Percentiles rank a stretch among this genome's conserved stretches.
Evolutionary conservation across 2,888 invertebrate species (phyloP).

Genomic region (Imbricaverruca yamaguchii): DNA sequence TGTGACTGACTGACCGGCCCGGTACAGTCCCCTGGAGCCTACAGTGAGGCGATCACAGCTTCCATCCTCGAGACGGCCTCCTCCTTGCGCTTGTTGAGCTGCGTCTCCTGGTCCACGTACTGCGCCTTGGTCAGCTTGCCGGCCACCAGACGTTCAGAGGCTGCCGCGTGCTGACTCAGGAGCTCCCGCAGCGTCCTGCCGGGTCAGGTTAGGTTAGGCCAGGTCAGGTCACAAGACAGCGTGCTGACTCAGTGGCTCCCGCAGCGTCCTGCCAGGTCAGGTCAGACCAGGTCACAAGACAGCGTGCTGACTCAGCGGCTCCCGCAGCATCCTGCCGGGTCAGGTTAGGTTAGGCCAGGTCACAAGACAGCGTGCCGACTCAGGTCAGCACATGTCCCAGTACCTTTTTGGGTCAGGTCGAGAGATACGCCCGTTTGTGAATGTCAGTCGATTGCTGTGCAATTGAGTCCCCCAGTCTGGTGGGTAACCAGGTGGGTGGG

Average conservation of each 20-base stretch:
- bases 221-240: slow-evolving; percentile 38
- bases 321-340: slow-evolving; percentile 37
- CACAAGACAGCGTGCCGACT: slow-evolving; percentile 38
- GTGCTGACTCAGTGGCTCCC: slow-evolving; percentile 44
- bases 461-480: too few species aligned
- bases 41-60: slow-evolving; percentile 38
- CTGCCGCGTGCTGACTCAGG: slow-evolving; percentile 45
- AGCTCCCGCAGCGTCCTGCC: slow-evolving; percentile 39
- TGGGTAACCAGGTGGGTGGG: too few species aligned
- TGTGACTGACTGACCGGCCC: too few species aligned
- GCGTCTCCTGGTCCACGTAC: slow-evolving; percentile 52
- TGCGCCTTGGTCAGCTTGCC: slow-evolving; percentile 53
- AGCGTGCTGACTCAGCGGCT: slow-evolving; percentile 44
- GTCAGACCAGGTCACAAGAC: slow-evolving; percentile 36
- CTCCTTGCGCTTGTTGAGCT: slow-evolving; percentile 50
- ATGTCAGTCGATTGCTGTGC: too few species aligned
- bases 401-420: slow-evolving; percentile 34
- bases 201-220: slow-evolving; percentile 33
- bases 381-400: too few species aligned
- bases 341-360: slow-evolving; percentile 31
- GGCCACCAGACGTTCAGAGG: slow-evolving; percentile 55
- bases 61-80: slow-evolving; percentile 50
- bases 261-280: slow-evolving; percentile 35
- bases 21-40: not conserved
- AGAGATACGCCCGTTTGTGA: not conserved